Evolutionary conservation across 2,888 invertebrate genomes (phyloP).

Genomic region (Alcis repandata): DNA sequence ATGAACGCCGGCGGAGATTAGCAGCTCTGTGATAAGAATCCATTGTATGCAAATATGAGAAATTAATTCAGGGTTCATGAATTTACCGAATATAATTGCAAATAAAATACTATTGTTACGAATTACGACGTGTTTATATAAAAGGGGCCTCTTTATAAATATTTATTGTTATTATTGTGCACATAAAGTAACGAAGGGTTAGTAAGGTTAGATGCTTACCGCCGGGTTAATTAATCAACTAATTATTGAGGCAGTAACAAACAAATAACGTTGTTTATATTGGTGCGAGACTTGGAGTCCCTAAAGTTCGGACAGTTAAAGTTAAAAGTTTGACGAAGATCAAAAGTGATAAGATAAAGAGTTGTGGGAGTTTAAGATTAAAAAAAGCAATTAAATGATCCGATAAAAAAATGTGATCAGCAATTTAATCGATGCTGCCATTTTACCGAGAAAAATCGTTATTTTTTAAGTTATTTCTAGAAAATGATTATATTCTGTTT

Average conservation of each 20-base stretch:
- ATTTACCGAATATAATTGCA: constrained; percentile 13
- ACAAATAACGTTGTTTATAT: background rate
- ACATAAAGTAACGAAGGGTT: constrained; percentile 14
- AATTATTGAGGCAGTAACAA: constrained; percentile 17
- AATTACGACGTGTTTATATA: constrained; percentile 12
- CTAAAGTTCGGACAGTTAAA: background rate
- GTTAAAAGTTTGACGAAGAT: too few relatives aligned
- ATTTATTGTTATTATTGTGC: constrained; percentile 16
- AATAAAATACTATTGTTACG: constrained; percentile 9
- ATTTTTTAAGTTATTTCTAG: too few relatives aligned
- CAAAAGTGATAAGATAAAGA: background rate
- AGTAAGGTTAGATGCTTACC: constrained; percentile 11
- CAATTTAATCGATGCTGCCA: too few relatives aligned
- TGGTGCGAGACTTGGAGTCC: too few relatives aligned
- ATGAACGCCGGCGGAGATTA: constrained; percentile 5
- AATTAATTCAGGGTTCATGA: constrained; percentile 27
- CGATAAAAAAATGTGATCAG: too few relatives aligned
- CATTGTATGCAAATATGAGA: constrained; percentile 31
- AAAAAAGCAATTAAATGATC: too few relatives aligned
- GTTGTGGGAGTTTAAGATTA: too few relatives aligned
- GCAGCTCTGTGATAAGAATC: constrained; percentile 16
- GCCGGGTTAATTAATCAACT: constrained; percentile 33
- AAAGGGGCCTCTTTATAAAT: constrained; percentile 4
- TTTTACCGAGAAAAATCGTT: too few relatives aligned
- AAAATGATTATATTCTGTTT: too few relatives aligned